These are phyloP conservation scores for Hippoglossus hippoglossus DNA, from an alignment of 2,797 vertebrate species.

Conservation along the genomic window DNA sequence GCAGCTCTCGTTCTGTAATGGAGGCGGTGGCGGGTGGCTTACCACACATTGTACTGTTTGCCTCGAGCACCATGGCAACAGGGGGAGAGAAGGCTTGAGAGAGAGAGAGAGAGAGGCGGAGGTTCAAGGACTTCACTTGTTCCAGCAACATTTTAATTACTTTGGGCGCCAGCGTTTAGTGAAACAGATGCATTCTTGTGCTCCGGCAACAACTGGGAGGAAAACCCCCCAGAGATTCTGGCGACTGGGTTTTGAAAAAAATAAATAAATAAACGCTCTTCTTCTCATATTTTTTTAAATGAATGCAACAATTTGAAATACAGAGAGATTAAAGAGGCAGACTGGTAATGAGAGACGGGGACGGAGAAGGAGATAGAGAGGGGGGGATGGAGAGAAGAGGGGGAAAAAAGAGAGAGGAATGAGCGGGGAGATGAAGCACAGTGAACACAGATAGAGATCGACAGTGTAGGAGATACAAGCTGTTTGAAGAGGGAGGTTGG, in stretches of 20 bases:
- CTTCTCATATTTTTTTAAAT: slow-evolving; percentile 45
- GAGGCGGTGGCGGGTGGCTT: slow-evolving; percentile 64
- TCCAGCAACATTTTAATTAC: slow-evolving; percentile 82
- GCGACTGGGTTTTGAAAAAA: background rate
- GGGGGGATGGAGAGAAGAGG: slow-evolving; percentile 12
- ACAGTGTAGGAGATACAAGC: slow-evolving; percentile 58
- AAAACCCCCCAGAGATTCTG: slow-evolving; percentile 23
- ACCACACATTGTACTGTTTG: slow-evolving; percentile 60
- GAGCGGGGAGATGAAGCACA: slow-evolving; percentile 55
- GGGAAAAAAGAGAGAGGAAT: slow-evolving; percentile 39
- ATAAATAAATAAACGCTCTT: background rate
- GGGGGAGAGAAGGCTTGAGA: slow-evolving; percentile 55
- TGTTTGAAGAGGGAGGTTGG: slow-evolving; percentile 60
- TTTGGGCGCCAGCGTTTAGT: slow-evolving; percentile 59
- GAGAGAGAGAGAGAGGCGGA: slow-evolving; percentile 44
- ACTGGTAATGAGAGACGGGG: slow-evolving; percentile 43
- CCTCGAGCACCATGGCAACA: slow-evolving; percentile 84
- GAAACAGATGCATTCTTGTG: slow-evolving; percentile 68
- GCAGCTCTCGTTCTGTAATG: slow-evolving; percentile 62
- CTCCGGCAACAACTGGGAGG: slow-evolving; percentile 41
- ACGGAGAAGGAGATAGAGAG: slow-evolving; percentile 8
- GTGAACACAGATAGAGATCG: slow-evolving; percentile 63
- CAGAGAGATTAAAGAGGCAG: slow-evolving; percentile 36
- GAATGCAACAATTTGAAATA: slow-evolving; percentile 47
- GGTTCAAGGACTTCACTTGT: slow-evolving; percentile 84